Evolutionary conservation across 2,797 vertebrate genomes (phyloP).

Genomic region (Podargus strigoides): DNA sequence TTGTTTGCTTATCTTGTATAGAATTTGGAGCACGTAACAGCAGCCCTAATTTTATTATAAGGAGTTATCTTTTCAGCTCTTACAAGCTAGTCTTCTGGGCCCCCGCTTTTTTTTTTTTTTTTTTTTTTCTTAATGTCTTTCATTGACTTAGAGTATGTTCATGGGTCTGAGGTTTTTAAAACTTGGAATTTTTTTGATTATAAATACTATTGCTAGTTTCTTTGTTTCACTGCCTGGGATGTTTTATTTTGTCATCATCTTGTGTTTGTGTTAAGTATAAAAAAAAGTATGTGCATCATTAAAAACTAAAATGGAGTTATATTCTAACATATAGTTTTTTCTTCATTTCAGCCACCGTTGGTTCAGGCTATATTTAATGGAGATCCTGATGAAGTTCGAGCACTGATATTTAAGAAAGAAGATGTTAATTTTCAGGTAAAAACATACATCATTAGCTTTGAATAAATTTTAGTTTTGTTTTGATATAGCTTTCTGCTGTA

Average conservation of each 20-base stretch:
- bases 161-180: background rate
- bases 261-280: background rate
- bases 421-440: conserved; percentile 98
- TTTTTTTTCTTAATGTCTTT: background rate
- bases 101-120: too few species aligned
- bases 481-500: background rate
- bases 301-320: background rate
- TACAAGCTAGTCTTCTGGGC: background rate
- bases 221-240: background rate
- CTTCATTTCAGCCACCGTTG: conserved; percentile 88
- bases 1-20: background rate
- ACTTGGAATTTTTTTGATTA: background rate
- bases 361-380: conserved; percentile 99
- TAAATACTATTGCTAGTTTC: background rate
- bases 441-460: background rate
- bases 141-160: background rate
- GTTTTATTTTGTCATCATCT: background rate
- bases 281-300: background rate
- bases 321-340: conserved; percentile 1
- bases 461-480: background rate
- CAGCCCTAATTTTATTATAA: background rate
- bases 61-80: background rate
- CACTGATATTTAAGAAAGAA: conserved; percentile 98
- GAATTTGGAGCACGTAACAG: background rate
- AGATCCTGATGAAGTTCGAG: conserved; percentile 96